These are phyloP conservation scores for Ladona fulva DNA, from an alignment of 1,140 invertebrate species.

Conservation along the genomic window DNA sequence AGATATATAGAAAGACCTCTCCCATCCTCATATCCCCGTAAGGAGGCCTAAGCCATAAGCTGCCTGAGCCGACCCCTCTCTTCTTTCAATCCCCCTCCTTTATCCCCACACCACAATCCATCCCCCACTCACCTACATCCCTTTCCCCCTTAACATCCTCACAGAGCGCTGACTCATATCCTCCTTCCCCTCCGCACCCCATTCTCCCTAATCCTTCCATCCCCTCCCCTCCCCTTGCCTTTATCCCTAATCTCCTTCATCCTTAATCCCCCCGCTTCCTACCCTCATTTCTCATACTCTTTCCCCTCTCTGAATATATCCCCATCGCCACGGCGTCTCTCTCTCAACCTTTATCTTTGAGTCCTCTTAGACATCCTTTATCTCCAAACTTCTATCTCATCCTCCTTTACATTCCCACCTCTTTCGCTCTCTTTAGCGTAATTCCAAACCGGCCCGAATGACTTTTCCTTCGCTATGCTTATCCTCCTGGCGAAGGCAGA, in stretches of 20 bases:
- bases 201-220: too few relatives aligned
- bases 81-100: neutral
- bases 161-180: too few relatives aligned
- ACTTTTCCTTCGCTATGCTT: too few relatives aligned
- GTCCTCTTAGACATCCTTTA: too few relatives aligned
- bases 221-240: too few relatives aligned
- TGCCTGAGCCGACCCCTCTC: slow-evolving; percentile 14
- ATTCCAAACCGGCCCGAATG: too few relatives aligned
- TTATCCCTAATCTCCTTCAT: neutral
- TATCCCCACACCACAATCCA: neutral
- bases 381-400: too few relatives aligned
- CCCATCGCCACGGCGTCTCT: neutral
- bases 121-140: neutral
- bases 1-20: too few relatives aligned
- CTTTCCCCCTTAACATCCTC: slow-evolving; percentile 14
- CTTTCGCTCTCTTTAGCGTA: too few relatives aligned
- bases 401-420: too few relatives aligned
- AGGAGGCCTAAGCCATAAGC: neutral
- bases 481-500: too few relatives aligned
- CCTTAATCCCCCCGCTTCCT: neutral
- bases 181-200: too few relatives aligned
- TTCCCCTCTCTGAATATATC: neutral
- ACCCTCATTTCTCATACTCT: neutral
- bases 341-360: neutral
- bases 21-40: neutral